Evolutionary conservation across 2,113 vertebrate species (phyloP).

Genomic region (Xiphophorus maculatus): DNA sequence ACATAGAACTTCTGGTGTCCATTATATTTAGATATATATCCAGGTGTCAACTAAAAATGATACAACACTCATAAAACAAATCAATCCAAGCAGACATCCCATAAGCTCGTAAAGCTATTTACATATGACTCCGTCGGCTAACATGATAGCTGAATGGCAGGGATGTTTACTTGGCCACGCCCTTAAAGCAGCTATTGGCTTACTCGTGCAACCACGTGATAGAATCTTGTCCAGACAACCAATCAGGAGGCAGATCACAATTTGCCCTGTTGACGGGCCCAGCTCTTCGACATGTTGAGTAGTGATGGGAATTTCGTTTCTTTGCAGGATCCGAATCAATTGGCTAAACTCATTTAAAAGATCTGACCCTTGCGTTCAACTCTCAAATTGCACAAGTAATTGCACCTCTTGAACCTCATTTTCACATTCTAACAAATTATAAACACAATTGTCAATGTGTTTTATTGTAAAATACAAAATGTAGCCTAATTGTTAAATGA

Average conservation of each 20-base stretch:
- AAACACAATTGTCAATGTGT: not conserved
- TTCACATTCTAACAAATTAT: not conserved
- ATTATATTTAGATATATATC: conserved; percentile 30
- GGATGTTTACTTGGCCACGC: conserved; percentile 40
- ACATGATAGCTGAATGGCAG: conserved; percentile 48
- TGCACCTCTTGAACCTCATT: no score
- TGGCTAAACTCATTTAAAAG: not conserved
- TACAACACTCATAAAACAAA: not conserved
- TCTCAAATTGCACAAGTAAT: no score
- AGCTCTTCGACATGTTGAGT: conserved; percentile 1
- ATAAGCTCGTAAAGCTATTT: conserved; percentile 44
- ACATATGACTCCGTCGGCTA: conserved; percentile 47
- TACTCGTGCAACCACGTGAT: conserved; percentile 25
- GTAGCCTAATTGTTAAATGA: no score
- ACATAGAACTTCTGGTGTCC: conserved; percentile 27
- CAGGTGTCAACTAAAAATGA: not conserved
- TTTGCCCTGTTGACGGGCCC: conserved; percentile 9
- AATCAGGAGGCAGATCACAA: conserved; percentile 23
- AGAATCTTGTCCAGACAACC: conserved; percentile 2
- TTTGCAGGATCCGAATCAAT: not conserved
- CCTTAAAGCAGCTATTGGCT: conserved; percentile 47
- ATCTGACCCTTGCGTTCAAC: no score
- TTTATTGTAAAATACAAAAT: not conserved
- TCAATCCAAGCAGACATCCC: not conserved
- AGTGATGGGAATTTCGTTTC: not conserved